Percentiles rank a stretch among this genome's conserved stretches.
These are phyloP conservation scores for Nephrotoma appendiculata DNA, from an alignment of 2,888 invertebrate genomes.

Conservation along the genomic window DNA sequence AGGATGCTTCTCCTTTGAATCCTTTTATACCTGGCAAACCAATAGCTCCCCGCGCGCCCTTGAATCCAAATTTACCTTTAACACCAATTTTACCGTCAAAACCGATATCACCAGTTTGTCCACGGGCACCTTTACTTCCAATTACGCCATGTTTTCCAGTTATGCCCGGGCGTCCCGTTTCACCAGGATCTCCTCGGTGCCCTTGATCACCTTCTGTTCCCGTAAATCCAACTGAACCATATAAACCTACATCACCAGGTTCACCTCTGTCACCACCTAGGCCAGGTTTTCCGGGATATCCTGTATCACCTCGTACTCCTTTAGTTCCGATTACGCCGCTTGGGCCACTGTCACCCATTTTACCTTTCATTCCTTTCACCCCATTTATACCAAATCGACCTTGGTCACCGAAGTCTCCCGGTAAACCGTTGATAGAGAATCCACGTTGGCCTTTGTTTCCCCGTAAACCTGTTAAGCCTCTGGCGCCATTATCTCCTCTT, in stretches of 20 bases:
- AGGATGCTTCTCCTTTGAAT: conserved; percentile 26
- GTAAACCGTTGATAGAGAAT: conserved; percentile 21
- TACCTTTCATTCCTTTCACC: conserved; percentile 30
- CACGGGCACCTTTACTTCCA: conserved; percentile 41
- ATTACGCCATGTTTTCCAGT: conserved; percentile 34
- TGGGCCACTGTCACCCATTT: conserved; percentile 38
- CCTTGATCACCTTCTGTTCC: conserved; percentile 43
- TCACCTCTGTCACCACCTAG: conserved; percentile 30
- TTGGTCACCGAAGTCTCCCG: conserved; percentile 30
- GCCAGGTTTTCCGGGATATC: conserved; percentile 35
- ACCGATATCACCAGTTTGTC: conserved; percentile 33
- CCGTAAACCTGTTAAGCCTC: conserved; percentile 41
- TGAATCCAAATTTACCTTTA: conserved; percentile 36
- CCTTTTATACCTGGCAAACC: conserved; percentile 40
- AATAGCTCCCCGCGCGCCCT: conserved; percentile 30
- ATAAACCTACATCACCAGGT: conserved; percentile 37
- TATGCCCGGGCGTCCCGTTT: conserved; percentile 34
- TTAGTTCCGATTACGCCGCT: conserved; percentile 29
- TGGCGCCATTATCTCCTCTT: conserved; percentile 38
- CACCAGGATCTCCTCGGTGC: conserved; percentile 38
- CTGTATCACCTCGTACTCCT: conserved; percentile 34
- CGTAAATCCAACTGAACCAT: conserved; percentile 40
- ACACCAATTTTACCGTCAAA: conserved; percentile 38
- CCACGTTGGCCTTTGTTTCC: conserved; percentile 37
- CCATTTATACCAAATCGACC: conserved; percentile 7